Base-by-base conservation (phyloP, 2,113 vertebrate species). In the Otus sunia region DNA sequence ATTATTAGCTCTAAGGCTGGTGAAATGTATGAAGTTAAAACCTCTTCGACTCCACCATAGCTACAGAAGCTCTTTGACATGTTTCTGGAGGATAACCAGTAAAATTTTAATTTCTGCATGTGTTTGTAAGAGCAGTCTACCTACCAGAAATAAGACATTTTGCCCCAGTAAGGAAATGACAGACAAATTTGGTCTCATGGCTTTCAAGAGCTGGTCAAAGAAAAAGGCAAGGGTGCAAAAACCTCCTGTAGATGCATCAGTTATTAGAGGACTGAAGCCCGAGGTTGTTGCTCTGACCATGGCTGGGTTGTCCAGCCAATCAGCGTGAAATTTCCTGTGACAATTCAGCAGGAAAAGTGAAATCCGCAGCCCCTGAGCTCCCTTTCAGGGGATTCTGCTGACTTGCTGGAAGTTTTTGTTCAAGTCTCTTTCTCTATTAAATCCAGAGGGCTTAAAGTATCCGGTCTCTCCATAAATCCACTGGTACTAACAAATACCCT, bases 261-360 rank as follows among this genome's bases (percentile, higher is more conserved):
- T 12, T 55, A 6, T 5, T 1, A 2, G 56, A n/a, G 58, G 16
- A 37, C 25, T 15, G 41, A 55, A 63, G 26, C 16, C 25, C 0
- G 1, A 52, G 41, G 36, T 5, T 25, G 12, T 9, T 59, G 34
- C 60, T 50, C 29, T 32, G 76, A 25, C 26, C 66, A 4, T 5
- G 23, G 20, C 19, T 77, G 52, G 19, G 43, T 10, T 69, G 29
- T 17, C 22, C 45, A n/a, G 18, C 18, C 32, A 43, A 64, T 10
- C 0, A 0, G 1, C 0, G 1, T 30, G 8, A 15, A 58, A 41
- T 25, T 59, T 74, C 55, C 36, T 2, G 2, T 12, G 15, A 53
- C 17, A 55, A 21, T 71, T 64, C 45, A 15, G 19, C 23, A 41
- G n/a, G 50, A 43, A 17, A 79, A 60, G 32, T 4, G 23, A 64